Base-by-base conservation (phyloP, 2,113 vertebrate genomes). In the Apistogramma diplotaenia region DNA sequence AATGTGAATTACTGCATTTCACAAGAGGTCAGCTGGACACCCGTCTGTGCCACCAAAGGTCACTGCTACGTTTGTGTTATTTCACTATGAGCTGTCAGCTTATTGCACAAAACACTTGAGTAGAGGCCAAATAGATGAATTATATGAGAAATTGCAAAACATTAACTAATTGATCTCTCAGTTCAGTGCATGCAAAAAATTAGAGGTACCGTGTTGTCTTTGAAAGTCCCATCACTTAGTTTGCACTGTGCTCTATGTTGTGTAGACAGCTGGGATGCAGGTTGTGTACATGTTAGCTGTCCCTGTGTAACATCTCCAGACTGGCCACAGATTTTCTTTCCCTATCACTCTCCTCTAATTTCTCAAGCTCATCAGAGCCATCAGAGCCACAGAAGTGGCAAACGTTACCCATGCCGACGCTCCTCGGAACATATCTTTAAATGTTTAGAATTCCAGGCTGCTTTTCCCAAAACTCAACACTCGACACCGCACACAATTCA, bases 1-100 rank as follows among this genome's bases (percentile, higher is more conserved):
- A 84, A 46, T 85, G 37, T 58, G 49, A 85, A 33, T 83, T 37
- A 56, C 57, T 12, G 78, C 1, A 12, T 90, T 89, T 74, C 76
- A 89, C 60, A 82, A 77, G 74, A 85, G 78, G 87, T 91, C 90
- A 88, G 76, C 56, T 25, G 35, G 76, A 37, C 43, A 76, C 72
- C 16, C 0, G 51, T 56, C 87, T 29, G 78, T 55, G 79, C 2
- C 61, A 78, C 25, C 61, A 86, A 74, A 85, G 83, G 76, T 89
- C 74, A 84, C 61, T 11, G 81, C 74, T 33, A 21, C 5, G 11
- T 79, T 71, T 57, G 81, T 5, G 0, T 78, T 78, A 53, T 72
- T 57, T 37, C 49, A 74, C 6, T 49, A 18, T 75, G 72, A 84
- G 13, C 6, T 62, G 49, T 51, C 33, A 4, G 11, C 9, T 16